A percentile compares a stretch with the other conserved stretches of the same genome.
Evolutionary conservation across 1,140 invertebrate species (phyloP).

Genomic region (Dryas iulia): DNA sequence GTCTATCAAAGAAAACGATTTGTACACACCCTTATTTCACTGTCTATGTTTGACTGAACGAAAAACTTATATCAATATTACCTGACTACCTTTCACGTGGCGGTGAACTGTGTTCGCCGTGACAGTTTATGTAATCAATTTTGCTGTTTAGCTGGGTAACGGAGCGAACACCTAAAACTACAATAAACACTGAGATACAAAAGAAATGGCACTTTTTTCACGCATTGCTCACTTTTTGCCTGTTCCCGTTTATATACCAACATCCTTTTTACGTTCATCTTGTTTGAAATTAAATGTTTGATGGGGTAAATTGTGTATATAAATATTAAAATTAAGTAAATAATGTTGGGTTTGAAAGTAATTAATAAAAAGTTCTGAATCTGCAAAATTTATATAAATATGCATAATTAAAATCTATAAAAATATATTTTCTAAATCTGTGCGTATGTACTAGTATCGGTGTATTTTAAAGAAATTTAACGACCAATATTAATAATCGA

Average conservation of each 20-base stretch:
- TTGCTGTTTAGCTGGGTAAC: conserved; percentile 11
- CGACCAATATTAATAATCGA: no score
- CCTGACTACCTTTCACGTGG: neutral
- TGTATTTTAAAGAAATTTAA: no score
- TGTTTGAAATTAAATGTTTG: no score
- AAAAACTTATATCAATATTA: conserved; percentile 44
- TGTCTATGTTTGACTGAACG: conserved; percentile 47
- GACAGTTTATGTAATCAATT: conserved; percentile 17
- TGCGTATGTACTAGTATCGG: no score
- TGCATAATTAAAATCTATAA: no score
- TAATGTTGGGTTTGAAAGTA: no score
- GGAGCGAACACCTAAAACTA: conserved; percentile 35
- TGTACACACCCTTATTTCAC: conserved; percentile 55
- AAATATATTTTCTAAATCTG: no score
- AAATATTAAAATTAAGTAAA: no score
- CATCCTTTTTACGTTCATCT: no score
- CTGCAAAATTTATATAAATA: no score
- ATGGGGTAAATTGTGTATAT: no score
- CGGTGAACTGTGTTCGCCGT: conserved; percentile 13
- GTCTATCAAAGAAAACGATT: conserved; percentile 69
- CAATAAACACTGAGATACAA: conserved; percentile 26
- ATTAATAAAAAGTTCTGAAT: no score
- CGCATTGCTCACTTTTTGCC: neutral
- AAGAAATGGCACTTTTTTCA: neutral
- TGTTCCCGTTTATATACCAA: neutral